These are phyloP conservation scores for Philaethria dido DNA, from an alignment of 2,888 invertebrate genomes.

Conservation along the genomic window DNA sequence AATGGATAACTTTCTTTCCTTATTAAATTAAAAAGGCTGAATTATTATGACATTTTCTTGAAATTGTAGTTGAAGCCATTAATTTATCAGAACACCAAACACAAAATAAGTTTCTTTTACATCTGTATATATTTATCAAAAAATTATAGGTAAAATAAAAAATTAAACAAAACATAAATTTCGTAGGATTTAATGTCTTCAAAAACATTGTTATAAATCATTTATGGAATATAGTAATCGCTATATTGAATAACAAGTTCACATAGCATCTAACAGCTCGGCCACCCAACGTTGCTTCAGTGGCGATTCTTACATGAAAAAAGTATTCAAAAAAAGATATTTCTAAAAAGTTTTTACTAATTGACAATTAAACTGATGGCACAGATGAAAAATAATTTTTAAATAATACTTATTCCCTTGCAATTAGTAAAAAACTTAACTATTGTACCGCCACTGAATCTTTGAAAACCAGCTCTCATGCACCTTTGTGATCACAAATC, in stretches of 20 bases:
- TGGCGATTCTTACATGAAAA: constrained; percentile 4
- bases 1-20: too few species aligned
- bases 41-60: too few species aligned
- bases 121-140: too few species aligned
- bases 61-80: too few species aligned
- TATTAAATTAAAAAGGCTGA: too few species aligned
- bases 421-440: constrained; percentile 9
- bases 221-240: constrained; percentile 69
- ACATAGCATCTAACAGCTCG: constrained; percentile 63
- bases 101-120: too few species aligned
- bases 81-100: too few species aligned
- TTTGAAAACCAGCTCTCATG: constrained; percentile 60
- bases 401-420: not conserved
- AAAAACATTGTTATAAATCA: constrained; percentile 68
- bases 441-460: constrained; percentile 24
- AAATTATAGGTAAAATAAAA: constrained; percentile 25
- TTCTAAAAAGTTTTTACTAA: not conserved
- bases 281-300: constrained; percentile 51
- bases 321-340: not conserved
- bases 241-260: constrained; percentile 63
- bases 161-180: constrained; percentile 46
- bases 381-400: constrained; percentile 1
- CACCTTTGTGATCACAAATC: constrained; percentile 37
- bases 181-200: constrained; percentile 65
- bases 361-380: not conserved